Percentiles rank a stretch among this genome's conserved stretches.
These are phyloP conservation scores for Copsychus sechellarum DNA, from an alignment of 2,113 vertebrate species.

Conservation along the genomic window DNA sequence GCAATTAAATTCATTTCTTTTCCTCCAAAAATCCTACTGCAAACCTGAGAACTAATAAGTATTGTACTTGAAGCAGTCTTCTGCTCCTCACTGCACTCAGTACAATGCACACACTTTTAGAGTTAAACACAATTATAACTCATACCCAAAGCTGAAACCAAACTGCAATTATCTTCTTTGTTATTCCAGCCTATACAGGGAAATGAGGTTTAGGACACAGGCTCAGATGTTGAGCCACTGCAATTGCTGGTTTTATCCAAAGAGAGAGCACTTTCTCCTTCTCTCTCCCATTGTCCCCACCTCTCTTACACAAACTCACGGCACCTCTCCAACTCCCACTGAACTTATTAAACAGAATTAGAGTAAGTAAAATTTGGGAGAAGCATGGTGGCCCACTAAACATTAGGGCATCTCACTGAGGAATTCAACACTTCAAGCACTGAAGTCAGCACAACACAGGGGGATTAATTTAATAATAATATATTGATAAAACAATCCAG, in stretches of 20 bases:
- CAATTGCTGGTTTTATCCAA: background rate
- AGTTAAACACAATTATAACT: background rate
- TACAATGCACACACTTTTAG: background rate
- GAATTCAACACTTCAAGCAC: background rate
- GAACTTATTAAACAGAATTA: background rate
- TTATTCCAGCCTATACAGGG: background rate
- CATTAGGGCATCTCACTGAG: background rate
- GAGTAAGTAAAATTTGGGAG: background rate
- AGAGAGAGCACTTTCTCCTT: background rate
- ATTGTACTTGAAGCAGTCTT: background rate
- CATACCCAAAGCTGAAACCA: background rate
- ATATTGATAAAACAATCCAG: background rate
- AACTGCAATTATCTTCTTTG: background rate
- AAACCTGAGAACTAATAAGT: background rate
- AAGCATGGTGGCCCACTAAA: background rate
- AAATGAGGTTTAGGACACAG: background rate
- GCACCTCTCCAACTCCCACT: background rate
- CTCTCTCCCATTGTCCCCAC: background rate
- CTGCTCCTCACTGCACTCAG: background rate
- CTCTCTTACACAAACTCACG: background rate
- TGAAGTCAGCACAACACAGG: background rate
- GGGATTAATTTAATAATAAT: background rate
- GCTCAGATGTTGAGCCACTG: background rate
- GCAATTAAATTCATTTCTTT: background rate
- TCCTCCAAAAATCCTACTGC: background rate